Evolutionary conservation across 2,113 vertebrate species (phyloP).

Genomic region (Mixornis gularis): DNA sequence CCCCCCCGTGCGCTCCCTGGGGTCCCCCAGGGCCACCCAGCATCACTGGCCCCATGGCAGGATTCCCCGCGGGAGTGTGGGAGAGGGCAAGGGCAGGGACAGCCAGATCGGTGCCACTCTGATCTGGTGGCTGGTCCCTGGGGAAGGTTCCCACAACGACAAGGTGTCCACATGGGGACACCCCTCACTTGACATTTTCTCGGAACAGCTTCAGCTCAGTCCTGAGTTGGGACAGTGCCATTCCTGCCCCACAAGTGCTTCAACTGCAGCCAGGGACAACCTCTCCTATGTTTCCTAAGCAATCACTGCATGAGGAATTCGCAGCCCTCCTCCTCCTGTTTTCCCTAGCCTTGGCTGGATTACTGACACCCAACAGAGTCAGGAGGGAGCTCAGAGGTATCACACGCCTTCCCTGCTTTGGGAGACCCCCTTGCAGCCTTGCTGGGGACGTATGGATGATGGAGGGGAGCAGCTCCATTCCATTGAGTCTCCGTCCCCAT

Average conservation of each 20-base stretch:
- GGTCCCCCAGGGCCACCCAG: slow-evolving; percentile 8
- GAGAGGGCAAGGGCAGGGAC: background rate
- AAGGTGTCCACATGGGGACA: background rate
- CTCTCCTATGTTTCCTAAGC: background rate
- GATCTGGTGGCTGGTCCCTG: background rate
- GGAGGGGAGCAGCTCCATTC: background rate
- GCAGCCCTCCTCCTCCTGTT: background rate
- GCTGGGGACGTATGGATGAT: rapidly evolving
- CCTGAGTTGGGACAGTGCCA: rapidly evolving
- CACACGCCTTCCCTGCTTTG: background rate
- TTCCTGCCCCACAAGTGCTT: background rate
- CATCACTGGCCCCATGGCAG: rapidly evolving
- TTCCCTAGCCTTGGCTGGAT: background rate
- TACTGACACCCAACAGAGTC: background rate
- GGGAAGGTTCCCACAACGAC: background rate
- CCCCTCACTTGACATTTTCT: background rate
- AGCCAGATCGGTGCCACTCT: background rate
- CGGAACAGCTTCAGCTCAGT: background rate
- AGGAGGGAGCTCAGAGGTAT: background rate
- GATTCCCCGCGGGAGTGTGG: rapidly evolving
- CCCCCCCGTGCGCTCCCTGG: rapidly evolving
- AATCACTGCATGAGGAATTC: background rate
- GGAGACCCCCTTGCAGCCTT: background rate
- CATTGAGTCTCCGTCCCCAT: rapidly evolving
- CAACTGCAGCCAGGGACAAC: background rate